A percentile compares a stretch with the other conserved stretches of the same genome.
Conservation (phyloP, 2,797 vertebrate species). For the Vultur gryphus region DNA sequence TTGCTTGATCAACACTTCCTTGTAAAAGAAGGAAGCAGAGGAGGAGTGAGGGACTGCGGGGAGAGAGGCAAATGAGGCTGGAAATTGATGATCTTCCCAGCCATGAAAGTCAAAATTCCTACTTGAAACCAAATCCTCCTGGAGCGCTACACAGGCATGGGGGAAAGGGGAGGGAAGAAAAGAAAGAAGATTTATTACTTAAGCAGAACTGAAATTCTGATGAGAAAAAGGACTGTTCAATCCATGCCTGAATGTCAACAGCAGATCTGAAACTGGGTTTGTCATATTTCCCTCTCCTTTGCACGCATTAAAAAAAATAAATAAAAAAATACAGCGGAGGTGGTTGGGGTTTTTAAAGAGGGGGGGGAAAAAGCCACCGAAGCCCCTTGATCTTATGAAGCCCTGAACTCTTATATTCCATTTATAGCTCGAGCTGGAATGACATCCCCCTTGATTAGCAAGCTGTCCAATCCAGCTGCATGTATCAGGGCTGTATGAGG, state of each 20-base stretch:
- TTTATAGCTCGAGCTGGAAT: slow-evolving; percentile 81
- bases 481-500: slow-evolving; percentile 75
- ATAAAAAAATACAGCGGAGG: neutral
- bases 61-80: slow-evolving; percentile 18
- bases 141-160: slow-evolving; percentile 19
- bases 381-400: slow-evolving; percentile 68
- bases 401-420: slow-evolving; percentile 77
- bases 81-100: slow-evolving; percentile 57
- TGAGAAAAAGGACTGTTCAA: slow-evolving; percentile 49
- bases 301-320: neutral
- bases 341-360: slow-evolving; percentile 32
- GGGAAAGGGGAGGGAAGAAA: neutral
- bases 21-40: slow-evolving; percentile 63
- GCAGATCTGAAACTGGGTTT: slow-evolving; percentile 34
- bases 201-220: slow-evolving; percentile 64
- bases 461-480: slow-evolving; percentile 84
- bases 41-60: slow-evolving; percentile 12
- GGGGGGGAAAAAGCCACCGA: neutral
- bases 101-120: slow-evolving; percentile 68
- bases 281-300: slow-evolving; percentile 43
- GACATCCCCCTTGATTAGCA: slow-evolving; percentile 78
- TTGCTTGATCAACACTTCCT: slow-evolving; percentile 77
- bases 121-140: slow-evolving; percentile 72
- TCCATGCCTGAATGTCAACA: slow-evolving; percentile 3
- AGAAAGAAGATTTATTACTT: slow-evolving; percentile 67